phyloP scores from a whole-genome alignment of 2,797 vertebrate species.

The Atherinosoma microstoma region DNA sequence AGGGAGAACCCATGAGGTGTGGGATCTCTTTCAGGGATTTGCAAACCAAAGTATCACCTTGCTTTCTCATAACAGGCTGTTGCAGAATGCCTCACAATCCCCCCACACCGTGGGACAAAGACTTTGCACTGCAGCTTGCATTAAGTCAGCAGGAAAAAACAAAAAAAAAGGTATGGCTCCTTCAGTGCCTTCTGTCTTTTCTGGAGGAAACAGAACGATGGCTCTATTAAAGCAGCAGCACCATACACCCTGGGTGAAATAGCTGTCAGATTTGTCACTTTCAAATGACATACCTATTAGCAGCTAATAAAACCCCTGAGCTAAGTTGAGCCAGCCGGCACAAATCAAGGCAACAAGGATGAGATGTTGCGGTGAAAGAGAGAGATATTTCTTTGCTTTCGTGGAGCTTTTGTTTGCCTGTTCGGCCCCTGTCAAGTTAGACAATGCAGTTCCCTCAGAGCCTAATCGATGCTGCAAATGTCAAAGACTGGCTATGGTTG shows the following conservation, averaged over 20 bases:
- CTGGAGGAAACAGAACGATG: conserved; percentile 73
- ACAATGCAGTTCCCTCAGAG: conserved; percentile 73
- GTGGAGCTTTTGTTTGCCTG: conserved; percentile 69
- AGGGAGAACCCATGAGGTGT: conserved; percentile 43
- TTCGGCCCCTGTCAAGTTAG: conserved; percentile 74
- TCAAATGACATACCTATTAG: conserved; percentile 84
- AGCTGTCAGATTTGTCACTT: conserved; percentile 85
- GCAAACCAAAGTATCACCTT: conserved; percentile 51
- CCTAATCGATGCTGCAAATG: conserved; percentile 82
- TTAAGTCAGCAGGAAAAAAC: conserved; percentile 62
- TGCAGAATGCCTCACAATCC: conserved; percentile 66
- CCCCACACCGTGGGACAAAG: conserved; percentile 69
- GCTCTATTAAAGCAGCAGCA: conserved; percentile 74
- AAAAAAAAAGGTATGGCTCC: conserved; percentile 55
- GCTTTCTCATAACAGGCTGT: conserved; percentile 57
- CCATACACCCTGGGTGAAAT: conserved; percentile 72
- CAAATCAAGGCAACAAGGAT: conserved; percentile 69
- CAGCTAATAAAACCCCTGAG: conserved; percentile 77
- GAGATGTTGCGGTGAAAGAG: conserved; percentile 67
- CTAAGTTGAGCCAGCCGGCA: conserved; percentile 73
- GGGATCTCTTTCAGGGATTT: conserved; percentile 62
- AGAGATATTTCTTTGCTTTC: conserved; percentile 67
- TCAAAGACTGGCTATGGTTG: conserved; percentile 72
- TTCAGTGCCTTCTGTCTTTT: conserved; percentile 65
- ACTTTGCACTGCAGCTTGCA: conserved; percentile 59